Evolutionary conservation across 2,888 invertebrate species (phyloP), one percentile per base, ranked within the genome.

Genomic region (Hofmannophila pseudospretella): DNA sequence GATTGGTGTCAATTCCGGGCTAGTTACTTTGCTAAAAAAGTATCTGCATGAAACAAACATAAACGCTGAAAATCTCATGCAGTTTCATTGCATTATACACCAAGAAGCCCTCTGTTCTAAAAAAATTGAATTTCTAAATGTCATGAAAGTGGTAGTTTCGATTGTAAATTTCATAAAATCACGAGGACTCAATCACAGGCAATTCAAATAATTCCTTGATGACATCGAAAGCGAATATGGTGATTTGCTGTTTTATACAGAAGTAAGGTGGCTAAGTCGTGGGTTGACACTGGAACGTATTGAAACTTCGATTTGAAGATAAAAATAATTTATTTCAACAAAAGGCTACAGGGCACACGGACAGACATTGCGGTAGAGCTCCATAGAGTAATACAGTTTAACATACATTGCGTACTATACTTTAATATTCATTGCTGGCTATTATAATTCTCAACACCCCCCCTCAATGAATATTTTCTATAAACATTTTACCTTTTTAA

Each of bases 21-120:
- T 51, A 41, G 44, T 49, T 41, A 39, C 41, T 44, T 41, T 43
- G 40, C 34, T 46, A 29, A 47, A 49, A 41, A 44, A 48, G 45
- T 31, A 47, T 42, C 41, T 34, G 38, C 43, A 42, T 39, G 40
- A 32, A 19, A 19, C 3, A 19, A 19, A 19, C 19, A 19, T 19
- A 19, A 19, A 19, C 19, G 19, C 19, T 39, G 38, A 34, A 36
- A 22, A 35, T 39, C 33, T 39, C 36, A 41, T 43, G 39, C 41
- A 45, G 41, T 44, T 34, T 38, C 36, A 43, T 25, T 38, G 38
- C 30, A 31, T 37, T 25, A 35, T 28, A 32, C 37, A 41, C 28
- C 37, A 34, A 37, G 31, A 34, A 34, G 32, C 26, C 34, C 30
- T 42, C 22, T 36, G 39, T 42, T 30, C 39, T 11, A 45, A 47